Base-by-base conservation (phyloP, 37 sponge, comb jelly and placozoan species). In the Mnemiopsis leidyi region DNA sequence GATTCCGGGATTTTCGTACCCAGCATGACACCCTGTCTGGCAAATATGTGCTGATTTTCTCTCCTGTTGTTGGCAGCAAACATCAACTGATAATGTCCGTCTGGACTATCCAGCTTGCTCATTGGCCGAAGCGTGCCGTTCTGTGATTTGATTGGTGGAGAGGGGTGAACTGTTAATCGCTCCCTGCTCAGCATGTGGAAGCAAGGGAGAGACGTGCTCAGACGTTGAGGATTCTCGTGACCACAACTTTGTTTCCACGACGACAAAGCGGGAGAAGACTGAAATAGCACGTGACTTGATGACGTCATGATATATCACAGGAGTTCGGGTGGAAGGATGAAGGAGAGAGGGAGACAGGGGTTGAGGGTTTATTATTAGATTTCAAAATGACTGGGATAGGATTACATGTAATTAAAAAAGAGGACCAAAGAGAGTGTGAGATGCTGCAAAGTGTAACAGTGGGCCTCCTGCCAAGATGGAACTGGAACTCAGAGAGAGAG, bases 351-450 rank as follows among this genome's bases (percentile, higher is more conserved):
- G 61, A 48, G 61, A 48, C 9, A 13, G 61, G 13, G 61, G 9
- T 5, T 18, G 61, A 13, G 61, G 61, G 61, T 69, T 69, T 69
- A 25, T 69, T 69, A 69, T 69, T 69, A 25, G 73, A 69, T 69
- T 69, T 69, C 3, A 20, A 69, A 28, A 69, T 25, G 73, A 28
- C 73, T 69, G 73, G 29, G 24, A 69, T 69, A 69, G 73, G 73
- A 25, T 69, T 69, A 69, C 73, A 69, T 69, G 73, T 69, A 69
- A 69, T 69, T 69, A 48, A 48, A 48, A 48, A 48, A 48, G 61
- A 48, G 61, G 13, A 48, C 61, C 61, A 48, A 48, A 48, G 61
- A 48, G 61, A 48, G 61, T 48, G 61, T 48, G 61, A 48, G 61
- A 48, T 48, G 61, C 61, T 18, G 61, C 13, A 18, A 5, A 48